Base-by-base conservation (phyloP, 2,888 invertebrate species). In the Alsophila aescularia region DNA sequence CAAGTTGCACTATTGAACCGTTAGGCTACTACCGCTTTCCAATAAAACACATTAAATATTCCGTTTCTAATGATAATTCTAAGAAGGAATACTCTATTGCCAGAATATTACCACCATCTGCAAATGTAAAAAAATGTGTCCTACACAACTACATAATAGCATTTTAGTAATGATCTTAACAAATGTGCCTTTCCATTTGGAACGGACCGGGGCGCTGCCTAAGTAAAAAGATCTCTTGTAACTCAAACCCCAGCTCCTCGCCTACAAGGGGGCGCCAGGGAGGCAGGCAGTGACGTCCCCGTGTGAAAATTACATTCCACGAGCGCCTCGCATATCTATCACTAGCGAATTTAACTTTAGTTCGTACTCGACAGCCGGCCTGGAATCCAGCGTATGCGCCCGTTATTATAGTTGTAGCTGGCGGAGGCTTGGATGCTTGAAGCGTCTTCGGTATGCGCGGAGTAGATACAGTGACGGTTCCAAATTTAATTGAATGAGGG, bases 271-370 rank as follows among this genome's bases (percentile, higher is more conserved):
- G 67, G 60, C 54, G 58, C 58, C 50, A 34, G 43, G 59, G 52
- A 67, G 67, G 70, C 57, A 71, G 63, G 66, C 79, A 78, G 82
- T 81, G 86, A 85, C 87, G 87, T 85, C 84, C 85, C 83, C 45
- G 89, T 85, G 91, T 85, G 89, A 90, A 91, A 89, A 92, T 92
- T 92, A 92, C 92, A 92, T 92, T 92, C 92, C 92, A 80, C 70
- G 87, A 83, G 86, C 77, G 87, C 85, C 85, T 84, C 83, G 90
- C 91, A 87, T 92, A 92, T 92, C 92, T 92, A 92, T 92, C 92
- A 92, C 90, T 86, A 78, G 88, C 87, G 89, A 91, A 92, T 92
- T 92, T 88, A 90, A 90, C 90, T 91, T 89, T 85, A 90, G 90
- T 85, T 84, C 79, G 64, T 32, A 82, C 50, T 27, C 53, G 45